Evolutionary conservation across 2,797 vertebrate genomes (phyloP).

Genomic region (Mycteria americana): DNA sequence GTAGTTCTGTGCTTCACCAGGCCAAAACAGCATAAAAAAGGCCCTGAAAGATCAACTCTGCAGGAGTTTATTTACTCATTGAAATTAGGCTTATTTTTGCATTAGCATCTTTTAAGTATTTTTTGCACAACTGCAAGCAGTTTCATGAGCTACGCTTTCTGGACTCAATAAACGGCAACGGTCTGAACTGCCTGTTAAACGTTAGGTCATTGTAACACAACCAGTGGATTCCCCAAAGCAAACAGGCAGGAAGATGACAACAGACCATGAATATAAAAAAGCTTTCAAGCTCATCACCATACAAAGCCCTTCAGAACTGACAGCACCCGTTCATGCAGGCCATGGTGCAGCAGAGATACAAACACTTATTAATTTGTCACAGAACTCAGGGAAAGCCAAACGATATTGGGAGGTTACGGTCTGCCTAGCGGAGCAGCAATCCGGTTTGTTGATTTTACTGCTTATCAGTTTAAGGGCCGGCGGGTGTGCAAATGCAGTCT

Average conservation of each 20-base stretch:
- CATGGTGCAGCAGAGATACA: not conserved
- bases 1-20: not conserved
- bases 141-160: not conserved
- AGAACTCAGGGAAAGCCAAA: not conserved
- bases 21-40: not conserved
- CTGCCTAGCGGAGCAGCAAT: not conserved
- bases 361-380: not conserved
- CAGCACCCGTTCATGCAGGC: not conserved
- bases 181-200: not conserved
- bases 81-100: not conserved
- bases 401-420: not conserved
- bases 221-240: not conserved
- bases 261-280: conserved; percentile 18
- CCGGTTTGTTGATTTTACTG: conserved; percentile 8
- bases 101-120: not conserved
- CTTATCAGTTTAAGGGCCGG: conserved; percentile 26
- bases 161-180: not conserved
- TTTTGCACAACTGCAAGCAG: not conserved
- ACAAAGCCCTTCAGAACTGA: conserved; percentile 6
- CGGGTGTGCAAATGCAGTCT: not conserved
- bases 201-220: not conserved
- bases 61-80: not conserved
- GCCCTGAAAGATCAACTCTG: not conserved
- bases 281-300: not conserved
- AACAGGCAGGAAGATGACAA: not conserved